Conservation (phyloP, 2,888 invertebrate species). For the Thymelicus sylvestris region DNA sequence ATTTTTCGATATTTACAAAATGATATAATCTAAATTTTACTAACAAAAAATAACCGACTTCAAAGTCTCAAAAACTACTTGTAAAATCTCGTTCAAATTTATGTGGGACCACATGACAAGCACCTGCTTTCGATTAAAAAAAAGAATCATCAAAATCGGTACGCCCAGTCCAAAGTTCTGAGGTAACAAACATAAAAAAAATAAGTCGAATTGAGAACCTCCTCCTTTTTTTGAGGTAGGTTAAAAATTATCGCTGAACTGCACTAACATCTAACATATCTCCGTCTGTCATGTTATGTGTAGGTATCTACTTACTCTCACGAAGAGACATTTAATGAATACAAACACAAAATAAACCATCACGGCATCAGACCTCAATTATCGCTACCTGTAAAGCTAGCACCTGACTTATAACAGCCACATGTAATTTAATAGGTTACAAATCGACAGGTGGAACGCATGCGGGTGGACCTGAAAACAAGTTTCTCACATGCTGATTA, state of each 20-base stretch:
- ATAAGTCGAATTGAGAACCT: no score
- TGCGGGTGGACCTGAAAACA: neutral
- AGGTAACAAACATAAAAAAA: no score
- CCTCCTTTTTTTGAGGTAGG: no score
- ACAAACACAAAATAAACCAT: conserved; percentile 6
- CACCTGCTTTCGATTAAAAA: no score
- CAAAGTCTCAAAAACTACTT: no score
- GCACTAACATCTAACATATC: neutral
- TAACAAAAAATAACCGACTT: no score
- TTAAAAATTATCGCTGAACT: neutral
- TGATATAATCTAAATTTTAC: no score
- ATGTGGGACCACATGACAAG: no score
- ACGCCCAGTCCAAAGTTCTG: no score
- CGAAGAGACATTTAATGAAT: conserved; percentile 2
- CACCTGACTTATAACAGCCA: conserved; percentile 1
- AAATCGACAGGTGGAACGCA: conserved; percentile 2
- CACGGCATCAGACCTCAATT: neutral
- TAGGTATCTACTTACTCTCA: neutral
- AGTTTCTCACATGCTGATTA: conserved; percentile 1
- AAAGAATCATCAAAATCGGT: no score
- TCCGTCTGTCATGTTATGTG: neutral
- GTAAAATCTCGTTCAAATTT: no score
- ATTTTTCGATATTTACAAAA: no score
- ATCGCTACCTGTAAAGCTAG: conserved; percentile 5
- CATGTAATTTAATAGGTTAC: conserved; percentile 3